phyloP scores from a whole-genome alignment of 2,888 invertebrate species.

The Drosophila setosimentum region DNA sequence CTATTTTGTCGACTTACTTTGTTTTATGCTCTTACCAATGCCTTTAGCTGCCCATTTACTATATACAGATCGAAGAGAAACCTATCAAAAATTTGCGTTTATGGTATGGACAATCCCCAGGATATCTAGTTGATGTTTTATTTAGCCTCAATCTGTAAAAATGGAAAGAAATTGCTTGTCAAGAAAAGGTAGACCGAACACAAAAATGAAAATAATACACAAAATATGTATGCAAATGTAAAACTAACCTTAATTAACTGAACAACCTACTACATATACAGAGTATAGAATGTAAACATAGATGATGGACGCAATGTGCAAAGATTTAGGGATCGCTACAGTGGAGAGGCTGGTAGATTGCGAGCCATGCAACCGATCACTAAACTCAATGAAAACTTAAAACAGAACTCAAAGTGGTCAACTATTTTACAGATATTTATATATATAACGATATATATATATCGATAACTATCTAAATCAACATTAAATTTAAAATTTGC shows the following conservation, averaged over 20 bases:
- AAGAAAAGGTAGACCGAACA: constrained; percentile 5
- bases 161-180: constrained; percentile 31
- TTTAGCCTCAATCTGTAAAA: constrained; percentile 34
- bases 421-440: constrained; percentile 32
- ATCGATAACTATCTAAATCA: constrained; percentile 16
- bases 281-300: constrained; percentile 30
- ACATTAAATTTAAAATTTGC: constrained; percentile 23
- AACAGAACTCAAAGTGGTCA: constrained; percentile 67
- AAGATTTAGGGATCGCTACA: constrained; percentile 44
- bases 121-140: constrained; percentile 58
- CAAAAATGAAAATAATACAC: constrained; percentile 14
- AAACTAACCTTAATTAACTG: constrained; percentile 23
- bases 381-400: constrained; percentile 48
- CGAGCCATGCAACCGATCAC: constrained; percentile 14
- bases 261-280: constrained; percentile 37
- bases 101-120: constrained; percentile 79
- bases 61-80: constrained; percentile 39
- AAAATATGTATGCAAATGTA: constrained; percentile 35
- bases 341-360: neutral
- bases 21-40: neutral
- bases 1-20: neutral
- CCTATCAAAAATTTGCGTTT: constrained; percentile 77
- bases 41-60: constrained; percentile 27
- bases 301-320: constrained; percentile 64
- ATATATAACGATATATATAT: neutral